Conservation (phyloP, 2,113 vertebrate species). For the Neogale vison region DNA sequence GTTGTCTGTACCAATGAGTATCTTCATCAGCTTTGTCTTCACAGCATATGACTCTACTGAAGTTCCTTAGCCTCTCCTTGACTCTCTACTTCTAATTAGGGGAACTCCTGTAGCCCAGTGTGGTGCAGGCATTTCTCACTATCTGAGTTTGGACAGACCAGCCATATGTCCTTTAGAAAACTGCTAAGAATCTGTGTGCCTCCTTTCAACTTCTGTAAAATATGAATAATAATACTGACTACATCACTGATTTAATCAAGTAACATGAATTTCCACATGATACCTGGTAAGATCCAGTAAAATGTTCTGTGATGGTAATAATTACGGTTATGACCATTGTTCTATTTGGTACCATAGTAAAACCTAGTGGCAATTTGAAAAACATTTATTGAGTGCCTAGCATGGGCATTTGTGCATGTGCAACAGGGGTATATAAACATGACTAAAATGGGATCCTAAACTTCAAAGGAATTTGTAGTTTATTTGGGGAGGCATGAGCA, state of each 20-base stretch:
- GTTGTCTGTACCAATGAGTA: not conserved
- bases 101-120: not conserved
- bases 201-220: constrained; percentile 7
- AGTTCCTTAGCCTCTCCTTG: not conserved
- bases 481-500: not conserved
- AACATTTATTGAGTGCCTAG: not conserved
- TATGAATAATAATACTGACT: not conserved
- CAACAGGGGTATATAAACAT: not conserved
- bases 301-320: not conserved
- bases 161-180: not conserved
- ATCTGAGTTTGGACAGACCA: not conserved
- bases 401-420: not conserved
- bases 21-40: not conserved
- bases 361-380: not conserved
- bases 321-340: not conserved
- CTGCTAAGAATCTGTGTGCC: not conserved
- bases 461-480: constrained; percentile 29
- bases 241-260: not conserved
- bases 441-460: constrained; percentile 15
- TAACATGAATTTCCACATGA: not conserved
- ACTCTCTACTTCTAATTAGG: not conserved
- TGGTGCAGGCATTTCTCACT: not conserved
- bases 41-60: not conserved
- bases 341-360: not conserved
- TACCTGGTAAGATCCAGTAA: not conserved